These are phyloP conservation scores for Saguinus midas DNA, from an alignment of 2,113 vertebrate species.

Conservation along the genomic window DNA sequence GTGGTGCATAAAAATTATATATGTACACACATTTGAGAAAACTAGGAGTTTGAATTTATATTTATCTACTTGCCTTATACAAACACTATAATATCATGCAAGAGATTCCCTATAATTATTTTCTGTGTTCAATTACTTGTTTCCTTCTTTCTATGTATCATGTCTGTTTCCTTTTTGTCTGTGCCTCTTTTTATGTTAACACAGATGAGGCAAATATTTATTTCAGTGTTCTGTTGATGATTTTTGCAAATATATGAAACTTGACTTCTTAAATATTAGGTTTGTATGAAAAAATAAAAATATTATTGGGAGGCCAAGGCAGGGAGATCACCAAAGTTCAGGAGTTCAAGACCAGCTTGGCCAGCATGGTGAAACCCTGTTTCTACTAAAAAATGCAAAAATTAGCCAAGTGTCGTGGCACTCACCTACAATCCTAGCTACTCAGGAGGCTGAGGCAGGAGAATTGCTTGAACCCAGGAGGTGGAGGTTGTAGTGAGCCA, in stretches of 20 bases:
- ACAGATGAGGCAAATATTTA: not conserved
- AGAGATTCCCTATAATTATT: not conserved
- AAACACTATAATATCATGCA: not conserved
- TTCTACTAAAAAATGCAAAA: no score
- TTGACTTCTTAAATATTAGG: not conserved
- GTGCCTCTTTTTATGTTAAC: not conserved
- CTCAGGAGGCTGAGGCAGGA: no score
- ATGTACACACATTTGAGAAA: not conserved
- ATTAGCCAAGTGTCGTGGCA: no score
- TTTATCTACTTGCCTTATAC: no score
- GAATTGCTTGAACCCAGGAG: no score
- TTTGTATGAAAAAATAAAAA: not conserved
- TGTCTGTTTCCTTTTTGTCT: not conserved
- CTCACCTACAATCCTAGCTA: no score
- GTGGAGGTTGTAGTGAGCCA: no score
- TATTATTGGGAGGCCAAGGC: no score
- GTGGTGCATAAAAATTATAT: not conserved
- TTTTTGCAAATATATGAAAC: not conserved
- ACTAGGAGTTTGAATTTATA: not conserved
- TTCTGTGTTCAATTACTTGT: not conserved
- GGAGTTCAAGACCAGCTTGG: no score
- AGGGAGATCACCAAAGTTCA: no score
- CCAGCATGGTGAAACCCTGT: no score
- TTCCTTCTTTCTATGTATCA: not conserved
- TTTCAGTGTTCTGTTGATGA: not conserved